Evolutionary conservation across 2,888 invertebrate species (phyloP), one percentile per base, ranked within the genome.

Genomic region (Drosophila eohydei): DNA sequence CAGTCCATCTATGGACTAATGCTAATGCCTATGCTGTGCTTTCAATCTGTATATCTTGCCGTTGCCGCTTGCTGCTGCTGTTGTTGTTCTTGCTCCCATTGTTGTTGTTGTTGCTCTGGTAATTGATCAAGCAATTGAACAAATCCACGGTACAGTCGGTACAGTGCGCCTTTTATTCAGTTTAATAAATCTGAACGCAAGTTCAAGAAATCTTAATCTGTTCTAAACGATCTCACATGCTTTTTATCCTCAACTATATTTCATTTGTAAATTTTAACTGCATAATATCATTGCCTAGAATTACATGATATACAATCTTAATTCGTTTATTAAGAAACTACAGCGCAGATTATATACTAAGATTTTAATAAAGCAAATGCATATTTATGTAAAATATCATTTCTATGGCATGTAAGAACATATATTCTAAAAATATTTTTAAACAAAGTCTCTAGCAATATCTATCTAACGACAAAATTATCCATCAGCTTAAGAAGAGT

Each of bases 111-210:
- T 40, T 70, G 36, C 34, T 55, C 55, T 52, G 74, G 65, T 78
- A 78, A 78, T 78, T 79, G 82, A 77, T 72, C 66, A 81, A 64
- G 30, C 81, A 77, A 81, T 72, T 78, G 81, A 77, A 77, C 61
- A 76, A 71, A 77, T 66, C 81, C 54, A 30, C 46, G 56, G 78
- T 81, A 81, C 77, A 81, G 81, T 78, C 59, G 38, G 71, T 38
- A 63, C 50, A 28, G 28, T 56, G 56, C 60, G 38, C 58, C 55
- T 74, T 74, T 67, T 56, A 79, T 79, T 61, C 52, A 61, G 36
- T 61, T 66, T 50, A 70, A 68, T 68, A 58, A 68, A 68, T 71
- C 70, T 71, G 59, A 71, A 43, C 12, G 43, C 51, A 46, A 40
- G 41, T 46, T 54, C 51, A 50, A 67, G 30, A 58, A 36, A 70